phyloP scores from a whole-genome alignment of 1,140 invertebrate genomes.

The Olivierus martensii region DNA sequence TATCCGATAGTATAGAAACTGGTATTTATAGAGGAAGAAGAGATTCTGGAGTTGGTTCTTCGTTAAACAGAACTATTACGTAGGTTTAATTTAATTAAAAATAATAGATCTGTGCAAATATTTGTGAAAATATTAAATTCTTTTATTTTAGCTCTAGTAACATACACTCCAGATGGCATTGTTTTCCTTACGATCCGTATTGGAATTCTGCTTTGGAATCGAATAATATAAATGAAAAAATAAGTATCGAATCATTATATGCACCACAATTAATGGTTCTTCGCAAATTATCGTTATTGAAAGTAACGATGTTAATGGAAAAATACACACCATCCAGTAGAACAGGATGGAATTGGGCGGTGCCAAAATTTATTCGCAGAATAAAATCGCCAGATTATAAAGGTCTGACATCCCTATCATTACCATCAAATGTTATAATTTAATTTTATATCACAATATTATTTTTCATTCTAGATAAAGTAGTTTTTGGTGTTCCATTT shows the following conservation, averaged over 20 bases:
- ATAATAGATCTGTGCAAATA: too few species aligned
- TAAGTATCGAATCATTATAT: too few species aligned
- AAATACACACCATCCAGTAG: constrained; percentile 69
- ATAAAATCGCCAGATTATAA: constrained; percentile 82
- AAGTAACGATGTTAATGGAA: constrained; percentile 82
- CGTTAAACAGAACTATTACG: constrained; percentile 25
- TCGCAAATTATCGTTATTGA: constrained; percentile 68
- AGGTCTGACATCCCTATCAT: constrained; percentile 32
- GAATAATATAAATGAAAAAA: too few species aligned
- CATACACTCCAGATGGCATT: constrained; percentile 12
- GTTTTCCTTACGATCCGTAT: constrained; percentile 5
- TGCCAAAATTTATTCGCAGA: constrained; percentile 82
- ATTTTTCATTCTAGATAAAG: constrained; percentile 48
- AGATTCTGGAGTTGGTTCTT: constrained; percentile 36
- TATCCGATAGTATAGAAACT: too few species aligned
- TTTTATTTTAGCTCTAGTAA: neutral
- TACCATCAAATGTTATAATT: neutral
- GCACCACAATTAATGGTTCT: constrained; percentile 49
- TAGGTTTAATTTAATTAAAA: too few species aligned
- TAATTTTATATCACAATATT: neutral
- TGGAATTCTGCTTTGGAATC: neutral
- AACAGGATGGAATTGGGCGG: constrained; percentile 76
- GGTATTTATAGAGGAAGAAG: constrained; percentile 24
- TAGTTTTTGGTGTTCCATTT: constrained; percentile 79
- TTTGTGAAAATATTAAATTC: too few species aligned